Evolutionary conservation across 1,140 invertebrate genomes (phyloP), one percentile per base, ranked within the genome.

Genomic region (Formica selysi): DNA sequence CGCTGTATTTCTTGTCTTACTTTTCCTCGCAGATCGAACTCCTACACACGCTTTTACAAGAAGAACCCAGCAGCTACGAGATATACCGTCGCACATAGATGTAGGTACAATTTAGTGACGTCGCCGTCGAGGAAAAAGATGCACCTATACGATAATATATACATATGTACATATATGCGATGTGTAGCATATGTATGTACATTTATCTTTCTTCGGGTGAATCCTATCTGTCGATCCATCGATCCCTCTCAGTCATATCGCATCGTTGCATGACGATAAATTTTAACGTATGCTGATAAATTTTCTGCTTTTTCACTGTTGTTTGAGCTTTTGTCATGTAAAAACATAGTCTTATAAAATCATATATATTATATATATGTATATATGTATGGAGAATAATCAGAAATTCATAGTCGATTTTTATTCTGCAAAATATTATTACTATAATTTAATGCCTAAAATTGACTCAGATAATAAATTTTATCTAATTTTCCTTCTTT

Each of bases 141-240:
- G 68, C 26, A 80, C 3, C 57, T 68, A 68, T 8, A 29, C 38
- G 70, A 83, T 61, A 83, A 86, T 80, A 81, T 70, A 13, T 13
- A 54, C 26, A 32, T 32, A 32, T 11, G 19, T 71, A 41, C 29
- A 29, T 76, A 76, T n/a, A 29, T 38, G 19, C 22, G 8, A 22
- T 64, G 32, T n/a, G 61, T 19, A n/a, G 32, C 32, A 32, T 32
- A 32, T 22, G 32, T 36, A 44, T 67, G 62, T 85, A 78, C 32
- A 84, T 85, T 79, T 65, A 65, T 85, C 74, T 85, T 80, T 80
- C 36, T 41, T 41, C 22, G 16, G 74, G 32, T 57, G 19, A 32
- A 80, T 85, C 73, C 73, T 78, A 78, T 85, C 71, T 65, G 81
- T 65, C 73, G 70, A 85, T 85, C 74, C 83, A 44, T 36, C 80